Evolutionary conservation across 2,797 vertebrate species (phyloP).

Genomic region (Lagothrix lagotricha): DNA sequence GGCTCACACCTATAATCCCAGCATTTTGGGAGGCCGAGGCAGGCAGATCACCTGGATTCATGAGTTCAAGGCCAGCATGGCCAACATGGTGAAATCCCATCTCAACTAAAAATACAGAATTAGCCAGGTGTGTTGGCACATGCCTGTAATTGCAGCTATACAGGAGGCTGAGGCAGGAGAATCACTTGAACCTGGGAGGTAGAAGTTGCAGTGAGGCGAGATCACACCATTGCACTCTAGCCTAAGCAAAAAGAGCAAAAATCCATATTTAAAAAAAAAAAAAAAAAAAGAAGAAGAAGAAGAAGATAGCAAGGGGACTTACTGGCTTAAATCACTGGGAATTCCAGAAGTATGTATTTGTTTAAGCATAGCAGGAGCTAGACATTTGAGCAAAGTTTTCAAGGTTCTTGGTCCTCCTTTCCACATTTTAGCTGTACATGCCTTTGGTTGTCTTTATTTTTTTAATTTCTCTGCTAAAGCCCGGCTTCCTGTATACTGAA

Average conservation of each 20-base stretch:
- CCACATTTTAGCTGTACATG: background rate
- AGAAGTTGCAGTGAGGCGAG: background rate
- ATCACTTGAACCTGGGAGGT: background rate
- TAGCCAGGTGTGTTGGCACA: background rate
- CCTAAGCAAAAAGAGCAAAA: background rate
- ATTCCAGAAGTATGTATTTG: background rate
- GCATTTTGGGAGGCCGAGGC: background rate
- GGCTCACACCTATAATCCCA: background rate
- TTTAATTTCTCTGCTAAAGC: background rate
- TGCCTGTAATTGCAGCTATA: background rate
- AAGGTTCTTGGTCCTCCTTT: background rate
- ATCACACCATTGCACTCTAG: background rate
- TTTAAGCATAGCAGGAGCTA: background rate
- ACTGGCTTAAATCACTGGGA: background rate
- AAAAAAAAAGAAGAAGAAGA: background rate
- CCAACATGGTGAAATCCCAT: background rate
- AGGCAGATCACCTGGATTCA: background rate
- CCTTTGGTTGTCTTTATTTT: slow-evolving; percentile 3
- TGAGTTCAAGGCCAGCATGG: background rate
- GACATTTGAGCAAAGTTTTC: background rate
- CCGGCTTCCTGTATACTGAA: background rate
- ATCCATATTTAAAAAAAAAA: background rate
- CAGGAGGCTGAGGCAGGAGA: background rate
- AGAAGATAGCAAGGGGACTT: background rate
- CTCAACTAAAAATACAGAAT: background rate